Evolutionary conservation across 2,113 vertebrate genomes (phyloP).

Genomic region (Dipodomys stephensi): DNA sequence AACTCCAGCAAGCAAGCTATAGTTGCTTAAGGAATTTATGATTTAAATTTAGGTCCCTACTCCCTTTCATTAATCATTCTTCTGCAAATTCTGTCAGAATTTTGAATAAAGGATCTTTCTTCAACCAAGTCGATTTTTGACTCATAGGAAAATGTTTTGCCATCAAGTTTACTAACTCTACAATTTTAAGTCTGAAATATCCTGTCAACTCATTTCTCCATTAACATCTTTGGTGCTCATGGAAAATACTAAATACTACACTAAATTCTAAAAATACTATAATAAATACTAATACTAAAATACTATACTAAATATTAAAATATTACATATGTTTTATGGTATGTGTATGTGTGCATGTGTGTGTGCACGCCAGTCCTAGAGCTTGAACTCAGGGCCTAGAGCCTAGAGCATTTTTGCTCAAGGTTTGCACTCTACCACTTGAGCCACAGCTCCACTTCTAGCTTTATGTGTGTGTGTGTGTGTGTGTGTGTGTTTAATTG

Average conservation of each 20-base stretch:
- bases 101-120: conserved; percentile 59
- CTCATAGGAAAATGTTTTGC: conserved; percentile 25
- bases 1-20: conserved; percentile 48
- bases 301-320: no score
- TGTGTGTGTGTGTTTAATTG: no score
- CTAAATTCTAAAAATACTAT: no score
- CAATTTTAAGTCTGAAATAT: conserved; percentile 12
- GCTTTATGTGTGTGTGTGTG: no score
- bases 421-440: no score
- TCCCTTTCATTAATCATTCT: conserved; percentile 54
- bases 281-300: no score
- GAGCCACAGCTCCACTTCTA: no score
- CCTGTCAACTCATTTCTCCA: conserved; percentile 31
- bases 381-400: no score
- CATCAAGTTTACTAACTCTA: conserved; percentile 27
- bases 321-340: no score
- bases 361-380: no score
- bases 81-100: conserved; percentile 37
- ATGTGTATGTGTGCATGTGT: no score
- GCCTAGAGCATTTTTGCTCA: no score
- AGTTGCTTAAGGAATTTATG: conserved; percentile 43
- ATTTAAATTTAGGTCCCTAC: conserved; percentile 53
- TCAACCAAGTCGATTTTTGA: conserved; percentile 52
- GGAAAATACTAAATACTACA: conserved; percentile 17
- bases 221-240: background rate